These are phyloP conservation scores for Manduca sexta DNA, from an alignment of 1,140 invertebrate genomes.

Conservation along the genomic window DNA sequence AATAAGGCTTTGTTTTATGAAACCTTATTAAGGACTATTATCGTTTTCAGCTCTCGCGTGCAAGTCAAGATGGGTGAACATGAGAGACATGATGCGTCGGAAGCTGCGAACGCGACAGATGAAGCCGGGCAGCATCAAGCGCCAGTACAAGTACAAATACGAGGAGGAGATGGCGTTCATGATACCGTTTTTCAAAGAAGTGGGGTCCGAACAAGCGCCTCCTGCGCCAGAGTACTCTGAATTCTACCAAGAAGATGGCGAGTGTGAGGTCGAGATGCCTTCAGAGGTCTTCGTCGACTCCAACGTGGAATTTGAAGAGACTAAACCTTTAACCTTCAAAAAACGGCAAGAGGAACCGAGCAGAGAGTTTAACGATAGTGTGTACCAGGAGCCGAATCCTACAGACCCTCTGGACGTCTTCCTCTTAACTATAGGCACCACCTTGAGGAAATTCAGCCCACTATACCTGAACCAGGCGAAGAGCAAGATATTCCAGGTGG, in stretches of 20 bases:
- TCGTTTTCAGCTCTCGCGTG: slow-evolving; percentile 41
- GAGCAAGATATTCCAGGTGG: slow-evolving; percentile 60
- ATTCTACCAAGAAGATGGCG: slow-evolving; percentile 30
- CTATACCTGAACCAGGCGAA: slow-evolving; percentile 61
- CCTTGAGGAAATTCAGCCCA: slow-evolving; percentile 51
- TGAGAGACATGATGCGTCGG: slow-evolving; percentile 55
- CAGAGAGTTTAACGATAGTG: slow-evolving; percentile 6
- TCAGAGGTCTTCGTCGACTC: slow-evolving; percentile 30
- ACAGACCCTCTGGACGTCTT: slow-evolving; percentile 54
- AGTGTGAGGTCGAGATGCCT: slow-evolving; percentile 30
- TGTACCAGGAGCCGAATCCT: slow-evolving; percentile 39
- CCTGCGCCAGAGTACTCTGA: slow-evolving; percentile 35
- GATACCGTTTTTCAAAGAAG: slow-evolving; percentile 50
- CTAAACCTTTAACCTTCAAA: slow-evolving; percentile 30
- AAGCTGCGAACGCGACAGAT: slow-evolving; percentile 38
- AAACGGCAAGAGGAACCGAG: slow-evolving; percentile 13
- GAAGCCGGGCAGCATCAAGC: slow-evolving; percentile 28
- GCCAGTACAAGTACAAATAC: slow-evolving; percentile 49
- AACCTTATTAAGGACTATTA: not conserved
- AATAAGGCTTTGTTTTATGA: no score
- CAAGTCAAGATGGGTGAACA: slow-evolving; percentile 57
- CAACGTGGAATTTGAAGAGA: slow-evolving; percentile 24
- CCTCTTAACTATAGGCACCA: slow-evolving; percentile 49
- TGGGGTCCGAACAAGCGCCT: no score
- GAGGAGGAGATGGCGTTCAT: slow-evolving; percentile 51